Percentiles rank a stretch among this genome's conserved stretches.
These are phyloP conservation scores for Cantharis nigra DNA, from an alignment of 2,888 invertebrate species.

Conservation along the genomic window DNA sequence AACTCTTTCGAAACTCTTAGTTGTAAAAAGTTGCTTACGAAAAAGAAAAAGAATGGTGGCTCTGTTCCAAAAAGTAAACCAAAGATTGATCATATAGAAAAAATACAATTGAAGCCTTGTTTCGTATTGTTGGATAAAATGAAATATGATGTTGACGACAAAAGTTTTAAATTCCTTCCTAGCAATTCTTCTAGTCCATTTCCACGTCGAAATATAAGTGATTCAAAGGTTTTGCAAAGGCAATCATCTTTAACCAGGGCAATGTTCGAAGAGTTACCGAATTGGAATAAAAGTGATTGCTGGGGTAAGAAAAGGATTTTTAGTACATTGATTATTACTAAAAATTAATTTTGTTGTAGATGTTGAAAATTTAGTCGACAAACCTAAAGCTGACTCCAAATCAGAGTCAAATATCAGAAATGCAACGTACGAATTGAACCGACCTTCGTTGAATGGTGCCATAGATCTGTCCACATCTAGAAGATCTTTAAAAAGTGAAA, in stretches of 20 bases:
- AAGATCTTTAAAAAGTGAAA: background rate
- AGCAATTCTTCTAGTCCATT: background rate
- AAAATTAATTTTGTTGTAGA: background rate
- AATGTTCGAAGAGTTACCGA: background rate
- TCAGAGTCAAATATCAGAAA: background rate
- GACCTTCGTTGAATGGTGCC: background rate
- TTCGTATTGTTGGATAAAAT: background rate
- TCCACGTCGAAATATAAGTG: background rate
- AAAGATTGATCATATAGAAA: background rate
- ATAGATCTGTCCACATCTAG: background rate
- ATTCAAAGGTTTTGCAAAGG: background rate
- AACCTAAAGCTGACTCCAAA: too few species aligned
- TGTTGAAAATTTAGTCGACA: background rate
- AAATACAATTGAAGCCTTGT: background rate
- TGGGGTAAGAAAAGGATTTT: background rate
- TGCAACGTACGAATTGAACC: background rate
- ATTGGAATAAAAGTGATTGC: background rate
- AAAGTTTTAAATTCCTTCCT: background rate
- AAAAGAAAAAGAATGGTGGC: background rate
- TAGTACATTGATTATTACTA: background rate
- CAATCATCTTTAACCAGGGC: background rate
- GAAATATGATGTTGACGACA: background rate
- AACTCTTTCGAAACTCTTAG: background rate
- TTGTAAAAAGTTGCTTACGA: background rate
- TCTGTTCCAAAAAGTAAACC: background rate